These are phyloP conservation scores for Peromyscus maniculatus DNA, from an alignment of 2,113 vertebrate genomes.

Conservation along the genomic window DNA sequence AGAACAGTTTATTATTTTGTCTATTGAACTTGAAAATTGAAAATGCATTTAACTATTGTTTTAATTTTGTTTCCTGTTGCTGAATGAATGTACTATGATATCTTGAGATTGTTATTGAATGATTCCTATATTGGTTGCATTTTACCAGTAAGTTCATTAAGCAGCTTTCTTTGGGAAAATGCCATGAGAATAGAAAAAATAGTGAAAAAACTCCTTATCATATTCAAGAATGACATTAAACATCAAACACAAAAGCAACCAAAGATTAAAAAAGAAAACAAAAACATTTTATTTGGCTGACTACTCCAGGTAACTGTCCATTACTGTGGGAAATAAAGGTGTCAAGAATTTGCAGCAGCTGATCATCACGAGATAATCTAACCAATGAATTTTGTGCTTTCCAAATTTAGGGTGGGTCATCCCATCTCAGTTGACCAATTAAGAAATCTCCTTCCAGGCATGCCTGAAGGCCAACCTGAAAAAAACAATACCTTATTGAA, in stretches of 20 bases:
- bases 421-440: neutral
- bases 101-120: conserved; percentile 36
- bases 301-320: too few relatives aligned
- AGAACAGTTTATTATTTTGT: neutral
- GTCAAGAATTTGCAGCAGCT: neutral
- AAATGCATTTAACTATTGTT: neutral
- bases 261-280: too few relatives aligned
- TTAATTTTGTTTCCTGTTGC: neutral
- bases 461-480: rapidly evolving
- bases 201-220: neutral
- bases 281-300: neutral
- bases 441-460: neutral
- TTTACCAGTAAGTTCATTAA: neutral
- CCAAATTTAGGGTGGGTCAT: neutral
- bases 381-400: neutral
- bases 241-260: neutral
- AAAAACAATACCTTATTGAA: neutral
- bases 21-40: neutral
- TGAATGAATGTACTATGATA: neutral
- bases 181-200: neutral
- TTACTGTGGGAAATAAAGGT: neutral
- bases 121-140: neutral
- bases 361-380: neutral
- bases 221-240: neutral
- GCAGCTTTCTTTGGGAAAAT: neutral